These are phyloP conservation scores for Embiotoca jacksoni DNA, from an alignment of 2,113 vertebrate genomes.

Conservation along the genomic window DNA sequence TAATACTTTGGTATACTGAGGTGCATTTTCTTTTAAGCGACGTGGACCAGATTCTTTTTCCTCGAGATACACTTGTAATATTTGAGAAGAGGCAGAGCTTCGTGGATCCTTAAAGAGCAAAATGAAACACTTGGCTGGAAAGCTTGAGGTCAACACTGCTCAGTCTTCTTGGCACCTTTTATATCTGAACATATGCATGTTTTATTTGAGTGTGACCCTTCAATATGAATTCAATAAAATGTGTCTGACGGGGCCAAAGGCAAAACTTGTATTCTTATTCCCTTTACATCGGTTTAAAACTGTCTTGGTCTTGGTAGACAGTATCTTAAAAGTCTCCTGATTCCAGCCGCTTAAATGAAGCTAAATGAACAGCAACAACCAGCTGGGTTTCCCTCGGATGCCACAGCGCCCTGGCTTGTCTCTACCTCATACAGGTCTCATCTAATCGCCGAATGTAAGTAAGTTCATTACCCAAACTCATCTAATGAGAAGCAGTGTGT, in stretches of 20 bases:
- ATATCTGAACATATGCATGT: conserved; percentile 45
- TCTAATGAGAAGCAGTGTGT: conserved; percentile 70
- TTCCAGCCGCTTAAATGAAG: neutral
- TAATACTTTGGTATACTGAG: neutral
- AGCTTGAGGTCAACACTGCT: conserved; percentile 30
- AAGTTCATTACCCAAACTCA: conserved; percentile 69
- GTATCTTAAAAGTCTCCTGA: conserved; percentile 12
- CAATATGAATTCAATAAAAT: too few relatives aligned
- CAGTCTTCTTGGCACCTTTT: conserved; percentile 27
- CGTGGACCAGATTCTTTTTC: neutral
- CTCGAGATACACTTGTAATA: conserved; percentile 35
- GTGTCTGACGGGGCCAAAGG: too few relatives aligned
- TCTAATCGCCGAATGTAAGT: conserved; percentile 62
- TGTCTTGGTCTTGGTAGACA: conserved; percentile 11
- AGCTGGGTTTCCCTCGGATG: conserved; percentile 37
- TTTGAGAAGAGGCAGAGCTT: conserved; percentile 37
- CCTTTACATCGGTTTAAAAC: conserved; percentile 10
- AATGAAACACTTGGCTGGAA: conserved; percentile 39
- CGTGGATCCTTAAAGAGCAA: conserved; percentile 20
- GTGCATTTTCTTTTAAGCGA: conserved; percentile 18
- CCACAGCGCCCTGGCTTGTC: conserved; percentile 27
- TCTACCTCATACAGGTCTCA: conserved; percentile 58
- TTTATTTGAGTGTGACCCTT: conserved; percentile 11
- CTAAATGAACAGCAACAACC: conserved; percentile 23
- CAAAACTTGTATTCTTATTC: neutral